Evolutionary conservation across 1,140 invertebrate genomes (phyloP).

Genomic region (Polypedilum vanderplanki): DNA sequence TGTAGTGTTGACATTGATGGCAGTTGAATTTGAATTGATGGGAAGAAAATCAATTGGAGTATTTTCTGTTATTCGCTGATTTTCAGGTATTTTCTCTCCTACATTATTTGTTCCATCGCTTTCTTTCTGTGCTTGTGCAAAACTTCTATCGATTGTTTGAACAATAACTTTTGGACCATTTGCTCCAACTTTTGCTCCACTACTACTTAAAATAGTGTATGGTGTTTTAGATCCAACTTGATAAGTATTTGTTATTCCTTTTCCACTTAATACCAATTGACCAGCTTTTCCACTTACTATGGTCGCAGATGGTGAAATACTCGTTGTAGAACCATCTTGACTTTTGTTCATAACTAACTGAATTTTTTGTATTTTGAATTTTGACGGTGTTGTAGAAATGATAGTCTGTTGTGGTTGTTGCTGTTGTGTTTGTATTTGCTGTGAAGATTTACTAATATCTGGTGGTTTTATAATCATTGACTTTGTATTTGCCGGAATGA

Average conservation of each 20-base stretch:
- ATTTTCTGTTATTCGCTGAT: slow-evolving; percentile 22
- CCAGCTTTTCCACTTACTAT: slow-evolving; percentile 22
- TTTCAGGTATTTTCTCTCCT: neutral
- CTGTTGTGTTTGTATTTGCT: neutral
- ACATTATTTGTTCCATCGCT: neutral
- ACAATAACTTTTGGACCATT: slow-evolving; percentile 8
- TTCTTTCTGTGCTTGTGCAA: neutral
- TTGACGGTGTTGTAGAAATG: neutral
- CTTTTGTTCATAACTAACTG: slow-evolving; percentile 19
- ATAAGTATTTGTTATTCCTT: slow-evolving; percentile 7
- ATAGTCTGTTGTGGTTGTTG: neutral
- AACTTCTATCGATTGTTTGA: slow-evolving; percentile 5
- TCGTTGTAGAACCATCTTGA: neutral
- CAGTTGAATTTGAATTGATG: neutral
- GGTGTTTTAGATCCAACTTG: neutral
- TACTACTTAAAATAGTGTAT: neutral
- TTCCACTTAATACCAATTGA: slow-evolving; percentile 8
- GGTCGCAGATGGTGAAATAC: neutral
- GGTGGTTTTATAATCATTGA: neutral
- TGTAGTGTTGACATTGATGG: neutral
- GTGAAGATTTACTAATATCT: neutral
- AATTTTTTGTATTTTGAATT: slow-evolving; percentile 24
- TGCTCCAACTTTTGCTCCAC: neutral
- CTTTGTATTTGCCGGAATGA: slow-evolving; percentile 15
- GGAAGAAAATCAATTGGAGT: slow-evolving; percentile 22